Percentiles rank a stretch among this genome's conserved stretches.
Evolutionary conservation across 2,113 vertebrate genomes (phyloP).

Genomic region (Pterocles orientalis): DNA sequence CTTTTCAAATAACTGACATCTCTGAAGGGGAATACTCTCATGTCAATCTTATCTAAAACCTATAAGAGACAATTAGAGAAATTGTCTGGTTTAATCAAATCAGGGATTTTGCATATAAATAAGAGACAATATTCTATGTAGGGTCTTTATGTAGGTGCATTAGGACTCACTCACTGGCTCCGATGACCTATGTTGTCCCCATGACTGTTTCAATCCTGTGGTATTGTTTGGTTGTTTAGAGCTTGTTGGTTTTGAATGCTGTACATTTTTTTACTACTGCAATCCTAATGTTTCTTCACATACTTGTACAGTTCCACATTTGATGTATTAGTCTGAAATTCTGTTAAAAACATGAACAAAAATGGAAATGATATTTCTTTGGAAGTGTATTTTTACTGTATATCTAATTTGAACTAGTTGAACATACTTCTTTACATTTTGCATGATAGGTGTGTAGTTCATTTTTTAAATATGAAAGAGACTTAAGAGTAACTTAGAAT

Average conservation of each 20-base stretch:
- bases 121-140: conserved; percentile 66
- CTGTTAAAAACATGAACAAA: conserved; percentile 79
- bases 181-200: conserved; percentile 65
- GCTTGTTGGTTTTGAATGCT: conserved; percentile 74
- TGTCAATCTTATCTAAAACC: conserved; percentile 51
- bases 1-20: conserved; percentile 32
- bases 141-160: conserved; percentile 69
- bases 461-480: conserved; percentile 69
- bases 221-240: conserved; percentile 72
- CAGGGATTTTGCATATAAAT: conserved; percentile 73
- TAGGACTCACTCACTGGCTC: conserved; percentile 61
- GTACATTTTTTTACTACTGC: conserved; percentile 78
- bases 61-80: conserved; percentile 63
- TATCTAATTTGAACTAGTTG: conserved; percentile 68
- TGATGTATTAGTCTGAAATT: conserved; percentile 79
- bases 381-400: conserved; percentile 73
- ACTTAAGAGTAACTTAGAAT: conserved; percentile 64
- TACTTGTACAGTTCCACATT: conserved; percentile 77
- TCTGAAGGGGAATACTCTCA: conserved; percentile 18
- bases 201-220: conserved; percentile 72
- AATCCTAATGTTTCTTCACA: conserved; percentile 72
- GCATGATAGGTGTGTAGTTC: conserved; percentile 71
- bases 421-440: conserved; percentile 70
- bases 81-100: conserved; percentile 70
- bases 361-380: conserved; percentile 75